Conservation (phyloP, 1,140 invertebrate genomes). For the Riptortus pedestris region DNA sequence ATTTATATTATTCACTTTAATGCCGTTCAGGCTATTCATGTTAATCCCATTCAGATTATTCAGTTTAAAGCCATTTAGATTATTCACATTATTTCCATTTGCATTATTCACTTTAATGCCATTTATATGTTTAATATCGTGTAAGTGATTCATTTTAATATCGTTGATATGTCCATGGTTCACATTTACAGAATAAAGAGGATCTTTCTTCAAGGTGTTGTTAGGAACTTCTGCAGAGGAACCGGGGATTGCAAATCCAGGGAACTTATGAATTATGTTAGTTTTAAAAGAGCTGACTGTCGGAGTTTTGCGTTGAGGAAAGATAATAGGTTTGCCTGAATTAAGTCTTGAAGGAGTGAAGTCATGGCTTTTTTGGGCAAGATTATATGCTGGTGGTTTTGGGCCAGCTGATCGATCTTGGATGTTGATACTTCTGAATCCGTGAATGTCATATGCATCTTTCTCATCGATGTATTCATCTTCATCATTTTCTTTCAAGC, state of each 20-base stretch:
- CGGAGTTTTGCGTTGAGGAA: not conserved
- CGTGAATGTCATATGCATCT: slow-evolving; percentile 23
- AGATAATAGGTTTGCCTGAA: not conserved
- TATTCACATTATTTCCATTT: no score
- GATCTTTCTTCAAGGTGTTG: no score
- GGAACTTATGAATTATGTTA: not conserved
- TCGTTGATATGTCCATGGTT: no score
- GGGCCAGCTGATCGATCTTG: not conserved
- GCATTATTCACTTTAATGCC: no score
- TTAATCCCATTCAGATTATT: no score
- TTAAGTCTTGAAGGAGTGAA: not conserved
- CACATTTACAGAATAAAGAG: no score
- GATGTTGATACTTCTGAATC: not conserved
- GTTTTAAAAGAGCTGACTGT: not conserved
- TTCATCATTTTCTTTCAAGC: not conserved
- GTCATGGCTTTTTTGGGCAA: not conserved
- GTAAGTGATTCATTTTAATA: no score
- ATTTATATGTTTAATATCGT: no score
- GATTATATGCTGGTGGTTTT: not conserved
- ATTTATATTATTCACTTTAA: no score
- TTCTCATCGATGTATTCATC: not conserved
- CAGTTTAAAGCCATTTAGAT: no score
- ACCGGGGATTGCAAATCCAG: not conserved
- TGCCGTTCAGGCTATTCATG: no score
- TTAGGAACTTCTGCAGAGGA: not conserved